Conservation (phyloP, 2,113 vertebrate genomes). For the Piaya cayana region DNA sequence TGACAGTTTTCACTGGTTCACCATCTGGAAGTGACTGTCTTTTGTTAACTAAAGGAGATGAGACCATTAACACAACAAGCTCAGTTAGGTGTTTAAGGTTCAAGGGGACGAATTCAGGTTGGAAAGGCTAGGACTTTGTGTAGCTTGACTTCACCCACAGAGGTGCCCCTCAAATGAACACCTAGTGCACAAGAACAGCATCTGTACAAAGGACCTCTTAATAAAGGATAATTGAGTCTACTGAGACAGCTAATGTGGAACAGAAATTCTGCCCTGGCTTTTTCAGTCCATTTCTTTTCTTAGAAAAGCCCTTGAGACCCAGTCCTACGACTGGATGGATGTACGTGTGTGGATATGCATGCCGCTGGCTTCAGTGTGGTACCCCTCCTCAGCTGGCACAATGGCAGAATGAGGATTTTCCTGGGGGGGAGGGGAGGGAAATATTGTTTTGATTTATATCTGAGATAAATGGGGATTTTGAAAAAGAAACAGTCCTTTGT, state of each 20-base stretch:
- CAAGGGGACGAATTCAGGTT: neutral
- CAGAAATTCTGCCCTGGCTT: neutral
- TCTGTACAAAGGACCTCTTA: neutral
- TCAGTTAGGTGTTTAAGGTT: neutral
- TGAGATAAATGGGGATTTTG: neutral
- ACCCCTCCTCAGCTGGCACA: neutral
- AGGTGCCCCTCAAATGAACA: neutral
- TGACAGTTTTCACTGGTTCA: neutral
- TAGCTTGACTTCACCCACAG: neutral
- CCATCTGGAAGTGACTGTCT: neutral
- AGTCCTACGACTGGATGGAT: neutral
- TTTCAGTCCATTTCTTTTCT: neutral
- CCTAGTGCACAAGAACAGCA: neutral
- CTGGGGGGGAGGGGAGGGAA: neutral
- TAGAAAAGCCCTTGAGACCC: constrained; percentile 38
- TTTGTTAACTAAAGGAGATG: neutral
- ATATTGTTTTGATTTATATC: neutral
- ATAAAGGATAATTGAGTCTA: neutral
- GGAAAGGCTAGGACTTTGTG: neutral
- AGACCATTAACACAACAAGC: neutral
- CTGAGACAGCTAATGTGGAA: neutral
- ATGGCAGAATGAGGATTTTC: constrained; percentile 10
- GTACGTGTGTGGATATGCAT: rapidly evolving
- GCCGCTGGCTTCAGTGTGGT: neutral
- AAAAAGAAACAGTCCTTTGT: constrained; percentile 35